Evolutionary conservation across 2,888 invertebrate genomes (phyloP), one percentile per base, ranked within the genome.

Genomic region (Nasonia oneida): DNA sequence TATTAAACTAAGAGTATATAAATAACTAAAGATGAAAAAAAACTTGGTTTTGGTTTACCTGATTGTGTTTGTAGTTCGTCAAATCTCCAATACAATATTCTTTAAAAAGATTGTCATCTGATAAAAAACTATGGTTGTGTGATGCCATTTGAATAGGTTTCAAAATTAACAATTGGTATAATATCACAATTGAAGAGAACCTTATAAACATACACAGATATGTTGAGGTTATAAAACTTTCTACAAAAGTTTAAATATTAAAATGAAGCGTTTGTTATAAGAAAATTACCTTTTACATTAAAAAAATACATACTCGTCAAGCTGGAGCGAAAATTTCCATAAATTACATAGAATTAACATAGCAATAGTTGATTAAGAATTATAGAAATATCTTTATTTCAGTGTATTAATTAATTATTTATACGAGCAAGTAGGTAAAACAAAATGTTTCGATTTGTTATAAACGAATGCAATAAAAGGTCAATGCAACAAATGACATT

Each of bases 31-130:
- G 29, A 29, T 29, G 29, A 29, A 29, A 29, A 29, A 29, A 29
- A 29, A 29, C 29, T 29, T 29, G 29, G 29, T 29, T 29, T 6
- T 6, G 18, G 0, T 61, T 80, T 80, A 80, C 78, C 39, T 80
- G 37, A 77, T 84, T 85, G 14, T 8, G 73, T 67, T 64, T 78
- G 14, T 73, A 86, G 53, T 78, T 10, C 6, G 75, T 84, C n/a
- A 86, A 74, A 74, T 86, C 86, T 8, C 84, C 74, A 14, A 86
- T 86, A 57, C 84, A 84, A 53, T 81, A 86, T 76, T 86, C 86
- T 84, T 86, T 86, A 18, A 84, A 86, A 61, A 86, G 61, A 18
- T 64, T 80, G 29, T 83, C 83, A 53, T 86, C 50, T 64, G 73
- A 77, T 82, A 85, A 81, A 53, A 85, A 85, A 23, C 71, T 85